Percentiles rank a stretch among this genome's conserved stretches.
Evolutionary conservation across 2,113 vertebrate genomes (phyloP).

Genomic region (cat (Felis catus)): DNA sequence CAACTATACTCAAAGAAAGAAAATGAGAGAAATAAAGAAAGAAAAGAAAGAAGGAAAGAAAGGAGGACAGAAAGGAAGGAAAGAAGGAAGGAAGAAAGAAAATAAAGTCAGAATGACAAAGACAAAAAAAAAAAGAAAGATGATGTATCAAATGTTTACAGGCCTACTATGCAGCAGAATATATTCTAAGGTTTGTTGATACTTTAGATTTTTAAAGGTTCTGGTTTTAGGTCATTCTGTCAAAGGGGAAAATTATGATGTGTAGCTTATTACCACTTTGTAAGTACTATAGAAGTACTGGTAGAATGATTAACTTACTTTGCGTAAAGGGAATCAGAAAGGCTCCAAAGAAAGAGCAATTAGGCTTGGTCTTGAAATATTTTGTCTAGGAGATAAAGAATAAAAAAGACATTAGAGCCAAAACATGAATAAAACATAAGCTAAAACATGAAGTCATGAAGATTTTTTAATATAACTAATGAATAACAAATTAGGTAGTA

Average conservation of each 20-base stretch:
- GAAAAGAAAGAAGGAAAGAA: not conserved
- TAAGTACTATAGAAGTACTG: not conserved
- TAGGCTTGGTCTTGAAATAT: not conserved
- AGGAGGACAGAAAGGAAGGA: not conserved
- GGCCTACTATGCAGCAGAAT: not conserved
- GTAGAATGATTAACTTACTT: not conserved
- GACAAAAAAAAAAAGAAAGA: not conserved
- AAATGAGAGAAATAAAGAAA: too few relatives aligned
- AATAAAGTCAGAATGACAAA: not conserved
- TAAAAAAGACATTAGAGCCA: not conserved
- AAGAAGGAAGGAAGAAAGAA: too few relatives aligned
- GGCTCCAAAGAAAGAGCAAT: not conserved
- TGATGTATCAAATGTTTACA: not conserved
- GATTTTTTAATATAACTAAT: not conserved
- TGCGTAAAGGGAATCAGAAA: not conserved
- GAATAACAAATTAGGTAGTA: not conserved
- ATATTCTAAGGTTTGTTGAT: not conserved
- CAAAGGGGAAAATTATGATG: not conserved
- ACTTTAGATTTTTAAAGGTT: not conserved
- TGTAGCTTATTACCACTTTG: not conserved
- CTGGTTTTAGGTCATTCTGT: not conserved
- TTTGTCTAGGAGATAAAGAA: not conserved
- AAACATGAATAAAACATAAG: not conserved
- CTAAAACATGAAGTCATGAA: not conserved
- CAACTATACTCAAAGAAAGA: not conserved